Percentiles rank a stretch among this genome's conserved stretches.
phyloP scores from a whole-genome alignment of 1,140 invertebrate species.

The Scaptomyza graminum region DNA sequence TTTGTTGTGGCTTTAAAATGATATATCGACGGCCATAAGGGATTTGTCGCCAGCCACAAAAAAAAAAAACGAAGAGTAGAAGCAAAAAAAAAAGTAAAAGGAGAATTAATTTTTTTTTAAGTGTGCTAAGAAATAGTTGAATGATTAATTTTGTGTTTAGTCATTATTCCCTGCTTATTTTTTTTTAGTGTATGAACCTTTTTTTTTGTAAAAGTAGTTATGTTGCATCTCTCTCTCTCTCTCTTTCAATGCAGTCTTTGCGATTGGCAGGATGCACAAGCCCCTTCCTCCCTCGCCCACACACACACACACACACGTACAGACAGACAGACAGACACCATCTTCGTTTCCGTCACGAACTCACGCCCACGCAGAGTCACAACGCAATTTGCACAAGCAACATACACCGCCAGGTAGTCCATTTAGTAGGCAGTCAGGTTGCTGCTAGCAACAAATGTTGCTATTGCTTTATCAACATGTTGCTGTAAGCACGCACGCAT shows the following conservation, averaged over 20 bases:
- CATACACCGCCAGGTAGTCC: conserved; percentile 19
- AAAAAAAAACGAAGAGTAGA: no score
- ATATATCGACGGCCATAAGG: conserved; percentile 75
- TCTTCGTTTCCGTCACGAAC: conserved; percentile 17
- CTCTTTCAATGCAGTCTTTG: not conserved
- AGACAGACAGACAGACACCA: not conserved
- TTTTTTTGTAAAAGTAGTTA: no score
- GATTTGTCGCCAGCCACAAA: conserved; percentile 53
- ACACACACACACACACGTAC: not conserved
- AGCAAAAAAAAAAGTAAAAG: conserved; percentile 4
- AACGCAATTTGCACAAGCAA: conserved; percentile 42
- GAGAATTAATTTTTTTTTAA: no score
- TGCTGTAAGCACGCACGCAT: conserved; percentile 37
- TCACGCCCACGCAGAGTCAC: conserved; percentile 51
- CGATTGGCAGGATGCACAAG: conserved; percentile 1
- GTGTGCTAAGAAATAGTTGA: no score
- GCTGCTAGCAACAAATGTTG: conserved; percentile 35
- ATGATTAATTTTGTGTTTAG: no score
- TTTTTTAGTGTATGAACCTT: no score
- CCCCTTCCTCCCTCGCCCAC: not conserved
- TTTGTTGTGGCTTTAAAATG: conserved; percentile 55
- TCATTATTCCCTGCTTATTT: no score
- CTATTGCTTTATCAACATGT: conserved; percentile 29
- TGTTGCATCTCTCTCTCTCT: not conserved
- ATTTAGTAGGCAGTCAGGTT: conserved; percentile 1